Evolutionary conservation across 2,888 invertebrate species (phyloP), one percentile per base, ranked within the genome.

Genomic region (Gnatocerus cornutus): DNA sequence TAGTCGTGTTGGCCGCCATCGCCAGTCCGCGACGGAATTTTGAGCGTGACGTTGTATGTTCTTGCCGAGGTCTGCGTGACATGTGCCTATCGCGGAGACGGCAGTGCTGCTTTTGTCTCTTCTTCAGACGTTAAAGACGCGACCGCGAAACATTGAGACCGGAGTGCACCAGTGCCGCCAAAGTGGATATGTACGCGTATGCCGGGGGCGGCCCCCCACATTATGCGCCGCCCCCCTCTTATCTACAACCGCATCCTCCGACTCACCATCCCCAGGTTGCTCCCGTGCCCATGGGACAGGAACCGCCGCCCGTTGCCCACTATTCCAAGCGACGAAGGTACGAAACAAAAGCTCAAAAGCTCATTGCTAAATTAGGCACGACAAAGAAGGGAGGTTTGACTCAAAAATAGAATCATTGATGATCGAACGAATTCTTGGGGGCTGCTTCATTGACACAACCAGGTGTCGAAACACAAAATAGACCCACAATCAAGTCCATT

Each of bases 321-420:
- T 86, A 86, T 78, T 82, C 86, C 50, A 86, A 86, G 77, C 81
- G 86, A 71, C 76, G 85, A 79, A 86, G 86, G 86, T 86, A 85
- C 9, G 6, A 37, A 16, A 8, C 8, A 14, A 4, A 10, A 59
- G 30, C 21, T 21, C 16, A 21, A 55, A 16, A 55, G 50, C 39
- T 39, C 37, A 62, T 50, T 50, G 50, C 62, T 62, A 62, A 62
- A 41, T 63, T 53, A 41, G 39, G 53, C 14, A 37, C 58, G 45
- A 58, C 61, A 61, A 61, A 61, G 61, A 37, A 37, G 62, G 48
- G 4, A 27, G 4, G 29, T 29, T 50, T 50, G 27, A 39, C 29
- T 64, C 21, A 13, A 64, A 64, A 65, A 65, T 65, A 65, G 65
- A 43, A 52, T 12, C 45, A 46, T 53, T 13, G 14, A 30, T 46